These are phyloP conservation scores for Nannospalax galili DNA, from an alignment of 2,113 vertebrate species.

Conservation along the genomic window DNA sequence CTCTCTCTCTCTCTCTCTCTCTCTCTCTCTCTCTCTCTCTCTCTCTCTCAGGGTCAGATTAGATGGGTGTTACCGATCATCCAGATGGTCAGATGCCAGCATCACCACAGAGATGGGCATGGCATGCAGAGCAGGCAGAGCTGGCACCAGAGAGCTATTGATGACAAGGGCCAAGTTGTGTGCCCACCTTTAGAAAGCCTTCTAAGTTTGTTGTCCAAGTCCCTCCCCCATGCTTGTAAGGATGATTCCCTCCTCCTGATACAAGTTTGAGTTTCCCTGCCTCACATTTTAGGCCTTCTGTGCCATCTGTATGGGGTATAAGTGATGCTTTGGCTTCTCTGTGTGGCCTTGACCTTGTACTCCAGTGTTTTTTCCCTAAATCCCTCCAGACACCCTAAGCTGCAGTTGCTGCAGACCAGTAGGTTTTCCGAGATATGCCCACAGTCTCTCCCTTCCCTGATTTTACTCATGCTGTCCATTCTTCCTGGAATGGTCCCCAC, in stretches of 20 bases:
- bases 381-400: not conserved
- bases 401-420: not conserved
- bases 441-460: accelerated
- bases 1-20: not conserved
- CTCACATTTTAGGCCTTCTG: not conserved
- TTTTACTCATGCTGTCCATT: not conserved
- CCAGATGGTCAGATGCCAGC: conserved; percentile 14
- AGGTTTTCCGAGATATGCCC: not conserved
- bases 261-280: not conserved
- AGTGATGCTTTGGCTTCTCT: accelerated
- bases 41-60: not conserved
- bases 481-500: not conserved
- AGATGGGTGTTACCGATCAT: not conserved
- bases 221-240: not conserved
- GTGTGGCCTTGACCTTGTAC: not conserved
- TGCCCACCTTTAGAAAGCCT: not conserved
- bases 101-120: not conserved
- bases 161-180: not conserved
- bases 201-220: not conserved
- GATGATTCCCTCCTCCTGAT: not conserved
- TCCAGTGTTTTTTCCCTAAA: not conserved
- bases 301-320: not conserved
- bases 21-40: no score
- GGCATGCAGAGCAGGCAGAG: not conserved
- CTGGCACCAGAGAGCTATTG: not conserved